These are phyloP conservation scores for Bucorvus abyssinicus DNA, from an alignment of 2,797 vertebrate species.

Conservation along the genomic window DNA sequence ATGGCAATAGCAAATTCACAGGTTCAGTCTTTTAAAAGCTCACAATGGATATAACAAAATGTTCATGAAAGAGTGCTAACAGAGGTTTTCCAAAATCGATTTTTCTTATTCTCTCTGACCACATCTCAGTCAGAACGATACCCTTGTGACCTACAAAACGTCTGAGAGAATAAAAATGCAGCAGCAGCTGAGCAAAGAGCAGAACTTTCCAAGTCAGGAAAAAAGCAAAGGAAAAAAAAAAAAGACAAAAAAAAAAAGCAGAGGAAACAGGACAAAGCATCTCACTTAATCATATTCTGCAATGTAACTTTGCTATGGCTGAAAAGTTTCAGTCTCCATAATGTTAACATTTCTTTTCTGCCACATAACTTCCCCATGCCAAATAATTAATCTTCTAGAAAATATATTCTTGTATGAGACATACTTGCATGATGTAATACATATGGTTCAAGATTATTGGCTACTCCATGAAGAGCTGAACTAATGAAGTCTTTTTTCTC, in stretches of 20 bases:
- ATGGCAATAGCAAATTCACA: conserved; percentile 44
- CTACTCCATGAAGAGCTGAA: not conserved
- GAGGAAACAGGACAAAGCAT: conserved; percentile 44
- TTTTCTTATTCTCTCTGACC: conserved; percentile 58
- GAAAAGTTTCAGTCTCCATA: conserved; percentile 50
- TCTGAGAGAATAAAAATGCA: conserved; percentile 62
- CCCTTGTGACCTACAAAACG: conserved; percentile 55
- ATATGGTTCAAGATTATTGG: not conserved
- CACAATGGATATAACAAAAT: conserved; percentile 57
- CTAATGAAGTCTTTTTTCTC: not conserved
- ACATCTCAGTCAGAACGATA: conserved; percentile 42
- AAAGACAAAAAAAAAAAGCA: not conserved
- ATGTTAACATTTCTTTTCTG: conserved; percentile 19
- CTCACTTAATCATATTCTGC: conserved; percentile 40
- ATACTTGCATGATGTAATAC: not conserved
- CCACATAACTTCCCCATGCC: not conserved
- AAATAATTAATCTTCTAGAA: conserved; percentile 33
- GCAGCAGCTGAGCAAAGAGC: conserved; percentile 49
- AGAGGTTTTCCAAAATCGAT: conserved; percentile 62
- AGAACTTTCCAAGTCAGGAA: conserved; percentile 47
- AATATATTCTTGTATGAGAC: not conserved
- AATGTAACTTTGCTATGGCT: conserved; percentile 40
- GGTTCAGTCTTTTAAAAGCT: conserved; percentile 53
- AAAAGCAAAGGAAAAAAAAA: conserved; percentile 2
- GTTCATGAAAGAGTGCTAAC: conserved; percentile 44